Percentiles rank a stretch among this genome's conserved stretches.
Evolutionary conservation across 1,140 invertebrate species (phyloP).

Genomic region (Nephila pilipes): DNA sequence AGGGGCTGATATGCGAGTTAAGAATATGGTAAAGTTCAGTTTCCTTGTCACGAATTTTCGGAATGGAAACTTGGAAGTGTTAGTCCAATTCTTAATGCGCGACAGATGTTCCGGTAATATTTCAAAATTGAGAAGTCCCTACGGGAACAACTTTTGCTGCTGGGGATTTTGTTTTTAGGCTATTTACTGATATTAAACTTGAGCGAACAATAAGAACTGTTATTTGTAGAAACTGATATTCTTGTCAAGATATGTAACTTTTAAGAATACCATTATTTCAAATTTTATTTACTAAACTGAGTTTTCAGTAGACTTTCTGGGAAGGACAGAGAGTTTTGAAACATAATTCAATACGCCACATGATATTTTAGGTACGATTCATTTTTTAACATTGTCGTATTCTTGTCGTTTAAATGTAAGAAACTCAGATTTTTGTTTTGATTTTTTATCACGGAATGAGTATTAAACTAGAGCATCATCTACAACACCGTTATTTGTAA

Average conservation of each 20-base stretch:
- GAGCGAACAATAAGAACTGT: not conserved
- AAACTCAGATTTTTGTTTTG: too few relatives aligned
- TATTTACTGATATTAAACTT: not conserved
- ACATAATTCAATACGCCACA: too few relatives aligned
- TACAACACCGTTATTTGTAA: too few relatives aligned
- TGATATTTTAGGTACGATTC: too few relatives aligned
- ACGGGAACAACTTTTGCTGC: not conserved
- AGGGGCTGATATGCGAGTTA: constrained; percentile 1
- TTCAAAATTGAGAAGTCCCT: constrained; percentile 8
- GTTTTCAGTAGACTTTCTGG: not conserved
- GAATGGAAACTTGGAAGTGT: constrained; percentile 24
- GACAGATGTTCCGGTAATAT: constrained; percentile 5
- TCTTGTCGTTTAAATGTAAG: too few relatives aligned
- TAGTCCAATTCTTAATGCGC: not conserved
- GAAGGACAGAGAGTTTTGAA: too few relatives aligned
- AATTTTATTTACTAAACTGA: not conserved
- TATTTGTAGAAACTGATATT: not conserved
- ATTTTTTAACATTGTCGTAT: too few relatives aligned
- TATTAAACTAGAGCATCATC: too few relatives aligned
- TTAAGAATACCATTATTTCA: not conserved
- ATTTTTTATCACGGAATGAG: too few relatives aligned
- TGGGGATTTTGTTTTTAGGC: not conserved
- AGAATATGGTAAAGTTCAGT: constrained; percentile 9
- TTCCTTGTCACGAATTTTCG: constrained; percentile 20
- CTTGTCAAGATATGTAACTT: not conserved